These are phyloP conservation scores for Nothobranchius furzeri DNA, from an alignment of 2,113 vertebrate species.

Conservation along the genomic window DNA sequence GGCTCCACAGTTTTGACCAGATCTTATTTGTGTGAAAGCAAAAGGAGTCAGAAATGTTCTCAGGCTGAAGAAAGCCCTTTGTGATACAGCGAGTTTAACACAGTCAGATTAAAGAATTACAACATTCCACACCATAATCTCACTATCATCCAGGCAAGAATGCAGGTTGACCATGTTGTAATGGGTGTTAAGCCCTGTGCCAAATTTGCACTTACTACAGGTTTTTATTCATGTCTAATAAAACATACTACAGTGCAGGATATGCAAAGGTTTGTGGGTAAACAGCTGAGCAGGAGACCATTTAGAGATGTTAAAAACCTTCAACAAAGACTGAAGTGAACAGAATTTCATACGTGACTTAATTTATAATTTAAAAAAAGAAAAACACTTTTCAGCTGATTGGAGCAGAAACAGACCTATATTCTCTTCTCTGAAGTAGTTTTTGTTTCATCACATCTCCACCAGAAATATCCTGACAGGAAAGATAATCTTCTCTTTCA, in stretches of 20 bases:
- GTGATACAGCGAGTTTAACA: conserved; percentile 47
- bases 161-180: conserved; percentile 46
- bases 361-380: too few relatives aligned
- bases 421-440: too few relatives aligned
- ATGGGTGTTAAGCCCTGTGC: conserved; percentile 17
- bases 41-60: conserved; percentile 36
- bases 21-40: conserved; percentile 12
- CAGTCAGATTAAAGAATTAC: conserved; percentile 79
- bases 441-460: too few relatives aligned
- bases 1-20: conserved; percentile 6
- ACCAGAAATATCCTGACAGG: conserved; percentile 1
- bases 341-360: too few relatives aligned
- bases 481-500: neutral
- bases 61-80: conserved; percentile 45
- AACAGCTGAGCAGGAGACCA: too few relatives aligned
- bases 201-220: conserved; percentile 10
- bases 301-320: too few relatives aligned
- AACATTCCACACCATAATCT: conserved; percentile 67
- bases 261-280: neutral
- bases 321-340: too few relatives aligned
- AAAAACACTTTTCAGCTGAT: too few relatives aligned
- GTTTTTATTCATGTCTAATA: neutral
- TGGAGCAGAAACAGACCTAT: too few relatives aligned
- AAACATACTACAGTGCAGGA: neutral
- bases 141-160: conserved; percentile 47